phyloP scores from a whole-genome alignment of 2,888 invertebrate species.

The Pandemis heparana region DNA sequence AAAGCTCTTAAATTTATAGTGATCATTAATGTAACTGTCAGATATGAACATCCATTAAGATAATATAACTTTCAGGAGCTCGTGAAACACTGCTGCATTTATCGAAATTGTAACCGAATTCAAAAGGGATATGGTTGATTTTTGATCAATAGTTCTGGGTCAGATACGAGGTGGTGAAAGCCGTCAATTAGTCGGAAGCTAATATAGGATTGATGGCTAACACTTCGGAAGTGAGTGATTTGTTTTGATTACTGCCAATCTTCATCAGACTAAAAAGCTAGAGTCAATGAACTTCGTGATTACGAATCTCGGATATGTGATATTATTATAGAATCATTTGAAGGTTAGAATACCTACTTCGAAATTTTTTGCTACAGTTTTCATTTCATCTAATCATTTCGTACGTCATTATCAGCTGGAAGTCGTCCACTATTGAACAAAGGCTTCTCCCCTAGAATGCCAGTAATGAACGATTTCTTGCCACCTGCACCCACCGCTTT shows the following conservation, averaged over 20 bases:
- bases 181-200: constrained; percentile 14
- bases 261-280: constrained; percentile 17
- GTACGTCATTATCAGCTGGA: no score
- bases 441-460: no score
- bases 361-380: no score
- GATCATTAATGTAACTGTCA: constrained; percentile 27
- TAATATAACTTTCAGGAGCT: neutral
- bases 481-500: no score
- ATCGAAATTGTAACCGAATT: neutral
- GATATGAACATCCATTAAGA: constrained; percentile 34
- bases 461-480: no score
- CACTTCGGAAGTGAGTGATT: constrained; percentile 46
- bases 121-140: neutral
- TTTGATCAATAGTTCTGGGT: neutral
- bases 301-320: neutral
- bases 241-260: constrained; percentile 51
- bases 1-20: constrained; percentile 39
- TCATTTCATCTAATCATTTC: no score
- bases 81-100: neutral
- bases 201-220: constrained; percentile 25
- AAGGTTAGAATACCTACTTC: neutral
- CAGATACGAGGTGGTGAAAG: constrained; percentile 11
- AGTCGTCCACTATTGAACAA: no score
- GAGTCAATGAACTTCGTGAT: neutral
- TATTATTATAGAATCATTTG: neutral